A percentile compares a stretch with the other conserved stretches of the same genome.
Evolutionary conservation across 2,113 vertebrate genomes (phyloP).

Genomic region (Ceuthmochares aereus): DNA sequence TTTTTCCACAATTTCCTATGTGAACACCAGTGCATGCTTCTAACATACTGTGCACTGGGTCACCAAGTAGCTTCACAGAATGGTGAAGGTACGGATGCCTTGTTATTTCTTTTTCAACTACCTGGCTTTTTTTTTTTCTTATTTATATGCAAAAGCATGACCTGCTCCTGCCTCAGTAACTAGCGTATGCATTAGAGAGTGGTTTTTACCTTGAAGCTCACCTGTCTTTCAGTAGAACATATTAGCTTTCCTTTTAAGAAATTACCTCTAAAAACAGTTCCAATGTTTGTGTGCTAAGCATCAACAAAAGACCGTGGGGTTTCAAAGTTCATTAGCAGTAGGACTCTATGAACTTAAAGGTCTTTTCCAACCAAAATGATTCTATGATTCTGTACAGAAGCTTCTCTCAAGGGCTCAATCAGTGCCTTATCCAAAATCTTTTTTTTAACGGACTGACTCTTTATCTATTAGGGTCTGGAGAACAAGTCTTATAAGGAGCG

Average conservation of each 20-base stretch:
- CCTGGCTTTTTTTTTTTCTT: not conserved
- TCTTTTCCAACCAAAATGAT: not conserved
- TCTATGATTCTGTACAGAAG: not conserved
- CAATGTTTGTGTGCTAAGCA: not conserved
- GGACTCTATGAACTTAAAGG: not conserved
- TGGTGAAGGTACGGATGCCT: not conserved
- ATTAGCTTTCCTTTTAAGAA: not conserved
- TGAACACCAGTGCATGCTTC: not conserved
- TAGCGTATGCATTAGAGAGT: not conserved
- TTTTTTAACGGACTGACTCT: not conserved
- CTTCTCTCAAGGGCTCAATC: not conserved
- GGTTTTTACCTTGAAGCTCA: not conserved
- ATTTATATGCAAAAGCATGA: not conserved
- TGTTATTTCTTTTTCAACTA: not conserved
- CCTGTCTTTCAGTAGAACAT: not conserved
- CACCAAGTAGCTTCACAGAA: not conserved
- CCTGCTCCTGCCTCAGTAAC: not conserved
- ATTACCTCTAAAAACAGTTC: not conserved
- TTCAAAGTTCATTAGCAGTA: not conserved
- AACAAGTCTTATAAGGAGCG: no score
- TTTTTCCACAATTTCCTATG: not conserved
- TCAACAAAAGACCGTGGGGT: not conserved
- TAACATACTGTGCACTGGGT: fast-evolving
- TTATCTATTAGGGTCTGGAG: no score
- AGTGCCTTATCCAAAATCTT: not conserved